Percentiles rank a stretch among this genome's conserved stretches.
These are phyloP conservation scores for Drosophila varians DNA, from an alignment of 1,140 invertebrate species.

Conservation along the genomic window DNA sequence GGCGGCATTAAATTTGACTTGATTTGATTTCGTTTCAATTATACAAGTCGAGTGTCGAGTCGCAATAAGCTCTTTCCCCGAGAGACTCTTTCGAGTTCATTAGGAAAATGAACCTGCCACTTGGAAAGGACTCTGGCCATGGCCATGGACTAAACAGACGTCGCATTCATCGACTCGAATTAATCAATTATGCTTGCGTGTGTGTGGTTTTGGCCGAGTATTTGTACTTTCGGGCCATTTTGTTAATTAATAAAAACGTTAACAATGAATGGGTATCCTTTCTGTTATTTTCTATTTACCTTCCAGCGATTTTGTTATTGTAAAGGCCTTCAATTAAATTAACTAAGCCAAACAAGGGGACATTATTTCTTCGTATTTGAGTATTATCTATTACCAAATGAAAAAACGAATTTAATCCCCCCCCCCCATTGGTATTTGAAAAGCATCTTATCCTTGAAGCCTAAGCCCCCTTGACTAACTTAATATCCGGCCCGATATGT, in stretches of 20 bases:
- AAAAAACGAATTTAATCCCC: neutral
- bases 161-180: slow-evolving; percentile 28
- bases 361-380: neutral
- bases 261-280: slow-evolving; percentile 36
- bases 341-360: neutral
- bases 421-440: neutral
- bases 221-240: slow-evolving; percentile 51
- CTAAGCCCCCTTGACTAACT: slow-evolving; percentile 22
- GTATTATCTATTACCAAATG: neutral
- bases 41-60: slow-evolving; percentile 3
- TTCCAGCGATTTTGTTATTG: neutral
- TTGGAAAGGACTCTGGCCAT: slow-evolving; percentile 2
- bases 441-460: neutral
- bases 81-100: slow-evolving; percentile 58
- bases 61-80: slow-evolving; percentile 4
- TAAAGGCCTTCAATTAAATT: neutral
- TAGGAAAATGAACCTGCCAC: slow-evolving; percentile 48
- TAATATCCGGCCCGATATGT: slow-evolving; percentile 16
- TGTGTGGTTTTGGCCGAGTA: neutral
- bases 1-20: slow-evolving; percentile 39
- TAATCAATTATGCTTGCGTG: slow-evolving; percentile 57
- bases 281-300: neutral
- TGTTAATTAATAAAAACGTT: slow-evolving; percentile 76
- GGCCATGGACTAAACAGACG: slow-evolving; percentile 25
- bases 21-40: slow-evolving; percentile 74